Evolutionary conservation across 1,140 invertebrate genomes (phyloP), one percentile per base, ranked within the genome.

Genomic region (Plectrocnemia conspersa): DNA sequence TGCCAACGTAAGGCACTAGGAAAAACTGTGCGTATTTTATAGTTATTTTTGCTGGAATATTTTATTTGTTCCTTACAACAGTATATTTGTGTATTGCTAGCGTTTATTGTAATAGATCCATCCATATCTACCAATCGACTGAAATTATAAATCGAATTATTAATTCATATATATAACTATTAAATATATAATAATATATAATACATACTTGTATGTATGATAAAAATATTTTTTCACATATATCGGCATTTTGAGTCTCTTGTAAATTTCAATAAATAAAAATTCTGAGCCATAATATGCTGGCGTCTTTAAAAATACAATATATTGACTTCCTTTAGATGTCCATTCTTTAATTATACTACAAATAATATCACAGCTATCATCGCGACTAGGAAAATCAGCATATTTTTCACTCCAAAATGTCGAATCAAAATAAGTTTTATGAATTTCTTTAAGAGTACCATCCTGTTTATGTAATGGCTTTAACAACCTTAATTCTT

Each of bases 391-490:
- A 0, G 85, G 84, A 54, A 86, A 83, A 35, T 64, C 53, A 1
- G 62, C 47, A 59, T 78, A 82, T 1, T 62, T 29, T 27, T 66
- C 47, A 41, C 71, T 62, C 18, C 83, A 75, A 64, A 87, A 88
- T 1, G 85, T 88, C 11, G 84, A 84, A 63, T 88, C 86, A 5
- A 87, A 69, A 65, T 87, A 86, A 27, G 87, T 64, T 36, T 75
- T 75, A 56, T 82, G 72, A 23, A 88, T 75, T 13, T 61, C 63
- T 63, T 79, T 82, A 0, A 77, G 69, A 7, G 59, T 55, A 19
- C 70, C 67, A 42, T 70, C 61, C 2, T 13, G 46, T 52, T 73
- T 62, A 63, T 84, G 77, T 1, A 87, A 70, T 1, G 72, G 62
- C 38, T 69, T 72, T 49, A 81, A 72, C 57, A 78, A 80, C n/a